Evolutionary conservation across 2,113 vertebrate species (phyloP).

Genomic region (Ifrita kowaldi): DNA sequence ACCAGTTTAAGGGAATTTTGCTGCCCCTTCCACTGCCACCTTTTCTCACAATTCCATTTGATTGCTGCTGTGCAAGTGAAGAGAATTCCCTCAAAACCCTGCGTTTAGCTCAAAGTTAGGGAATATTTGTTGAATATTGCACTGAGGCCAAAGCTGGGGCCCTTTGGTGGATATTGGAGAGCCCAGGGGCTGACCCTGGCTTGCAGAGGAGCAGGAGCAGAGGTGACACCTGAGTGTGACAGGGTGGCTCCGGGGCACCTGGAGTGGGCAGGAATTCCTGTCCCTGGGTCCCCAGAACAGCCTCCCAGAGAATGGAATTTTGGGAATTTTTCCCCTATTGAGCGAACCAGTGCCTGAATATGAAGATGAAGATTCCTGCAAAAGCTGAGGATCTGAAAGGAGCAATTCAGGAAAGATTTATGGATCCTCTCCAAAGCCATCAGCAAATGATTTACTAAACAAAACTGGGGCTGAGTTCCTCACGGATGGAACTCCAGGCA

Average conservation of each 20-base stretch:
- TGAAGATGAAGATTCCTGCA: neutral
- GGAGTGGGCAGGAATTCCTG: no score
- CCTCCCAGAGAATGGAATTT: neutral
- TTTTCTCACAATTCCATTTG: neutral
- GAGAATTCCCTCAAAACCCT: neutral
- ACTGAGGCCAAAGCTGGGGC: neutral
- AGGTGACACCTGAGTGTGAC: no score
- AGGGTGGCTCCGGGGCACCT: no score
- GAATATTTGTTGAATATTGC: neutral
- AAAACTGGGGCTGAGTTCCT: neutral
- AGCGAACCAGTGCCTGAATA: neutral
- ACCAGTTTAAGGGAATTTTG: neutral
- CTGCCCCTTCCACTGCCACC: neutral
- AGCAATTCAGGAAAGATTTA: neutral
- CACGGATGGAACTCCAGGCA: neutral
- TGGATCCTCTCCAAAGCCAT: neutral
- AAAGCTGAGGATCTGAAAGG: neutral
- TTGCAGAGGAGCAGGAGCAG: no score
- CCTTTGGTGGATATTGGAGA: neutral
- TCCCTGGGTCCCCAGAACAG: neutral
- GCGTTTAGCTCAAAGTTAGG: neutral
- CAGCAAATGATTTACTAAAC: constrained; percentile 41
- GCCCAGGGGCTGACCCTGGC: no score
- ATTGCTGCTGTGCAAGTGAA: neutral
- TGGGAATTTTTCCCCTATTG: neutral